Evolutionary conservation across 2,888 invertebrate genomes (phyloP), one percentile per base, ranked within the genome.

Genomic region (Theristus sp.): DNA sequence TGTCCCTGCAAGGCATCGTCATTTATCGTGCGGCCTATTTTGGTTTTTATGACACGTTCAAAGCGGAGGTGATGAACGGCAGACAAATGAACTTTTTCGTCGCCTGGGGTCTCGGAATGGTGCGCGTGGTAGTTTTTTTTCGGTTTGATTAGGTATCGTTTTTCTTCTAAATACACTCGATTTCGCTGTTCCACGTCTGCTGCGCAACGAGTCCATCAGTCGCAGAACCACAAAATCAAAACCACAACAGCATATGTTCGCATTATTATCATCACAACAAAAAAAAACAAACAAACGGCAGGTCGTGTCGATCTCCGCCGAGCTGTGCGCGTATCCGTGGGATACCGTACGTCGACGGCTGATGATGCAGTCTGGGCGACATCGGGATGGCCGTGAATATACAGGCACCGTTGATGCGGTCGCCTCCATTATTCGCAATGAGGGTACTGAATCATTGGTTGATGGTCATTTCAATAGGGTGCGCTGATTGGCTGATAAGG

Each of bases 21-120:
- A 89, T 90, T 77, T 91, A 91, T 80, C 85, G 89, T 75, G 90
- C 90, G 54, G 82, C 89, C 62, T 91, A 89, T 83, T 91, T 91
- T 78, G 90, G 90, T 65, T 86, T 89, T 82, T 91, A 88, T 78
- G 90, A 91, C 79, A 90, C 90, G 62, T 88, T 89, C 68, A 87
- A 89, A 75, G 88, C 89, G 73, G 85, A 88, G 82, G 78, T 90
- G 75, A 89, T 89, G 65, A 63, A 63, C 38, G 86, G 90, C 78
- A 89, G 88, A 82, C 86, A 85, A 78, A 88, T 89, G 60, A 87
- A 88, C 57, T 80, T 93, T 76, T 81, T 89, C 67, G 81, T 89
- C 74, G 89, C 88, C 73, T 91, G 89, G 88, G 85, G 86, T 75
- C 89, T 69, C 10, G 69, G 70, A 22, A 69, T 69, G 66, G 69